These are phyloP conservation scores for Drosophila kohkoa DNA, from an alignment of 1,140 invertebrate genomes.

Conservation along the genomic window DNA sequence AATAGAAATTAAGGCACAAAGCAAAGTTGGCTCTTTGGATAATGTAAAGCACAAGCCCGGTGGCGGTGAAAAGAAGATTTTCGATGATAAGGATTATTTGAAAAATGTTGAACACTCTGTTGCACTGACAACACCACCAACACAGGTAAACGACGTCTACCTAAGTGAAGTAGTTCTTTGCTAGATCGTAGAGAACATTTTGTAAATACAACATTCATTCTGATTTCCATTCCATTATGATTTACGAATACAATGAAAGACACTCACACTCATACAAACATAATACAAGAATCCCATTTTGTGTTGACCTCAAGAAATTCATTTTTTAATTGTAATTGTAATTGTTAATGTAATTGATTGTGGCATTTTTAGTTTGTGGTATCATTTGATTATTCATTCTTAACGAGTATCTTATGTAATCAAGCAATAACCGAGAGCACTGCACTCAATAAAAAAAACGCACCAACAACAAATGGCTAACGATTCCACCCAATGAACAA, in stretches of 20 bases:
- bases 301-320: conserved; percentile 79
- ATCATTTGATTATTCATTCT: conserved; percentile 39
- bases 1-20: conserved; percentile 93
- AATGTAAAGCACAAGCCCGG: conserved; percentile 97
- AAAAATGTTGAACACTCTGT: conserved; percentile 86
- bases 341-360: conserved; percentile 52
- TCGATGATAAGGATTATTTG: conserved; percentile 97
- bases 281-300: conserved; percentile 68
- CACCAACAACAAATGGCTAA: conserved; percentile 18
- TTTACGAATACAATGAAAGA: conserved; percentile 33
- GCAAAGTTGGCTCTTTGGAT: conserved; percentile 95
- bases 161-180: conserved; percentile 39
- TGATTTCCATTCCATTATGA: conserved; percentile 57
- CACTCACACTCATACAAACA: conserved; percentile 10
- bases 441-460: conserved; percentile 36
- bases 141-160: conserved; percentile 84
- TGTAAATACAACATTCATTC: conserved; percentile 21
- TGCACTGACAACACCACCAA: conserved; percentile 84
- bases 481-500: conserved; percentile 15
- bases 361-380: conserved; percentile 44
- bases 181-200: conserved; percentile 7
- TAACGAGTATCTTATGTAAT: conserved; percentile 33
- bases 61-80: conserved; percentile 97
- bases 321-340: conserved; percentile 71
- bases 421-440: conserved; percentile 55